Evolutionary conservation across 2,797 vertebrate genomes (phyloP), one percentile per base, ranked within the genome.

Genomic region (Anguilla megastoma): DNA sequence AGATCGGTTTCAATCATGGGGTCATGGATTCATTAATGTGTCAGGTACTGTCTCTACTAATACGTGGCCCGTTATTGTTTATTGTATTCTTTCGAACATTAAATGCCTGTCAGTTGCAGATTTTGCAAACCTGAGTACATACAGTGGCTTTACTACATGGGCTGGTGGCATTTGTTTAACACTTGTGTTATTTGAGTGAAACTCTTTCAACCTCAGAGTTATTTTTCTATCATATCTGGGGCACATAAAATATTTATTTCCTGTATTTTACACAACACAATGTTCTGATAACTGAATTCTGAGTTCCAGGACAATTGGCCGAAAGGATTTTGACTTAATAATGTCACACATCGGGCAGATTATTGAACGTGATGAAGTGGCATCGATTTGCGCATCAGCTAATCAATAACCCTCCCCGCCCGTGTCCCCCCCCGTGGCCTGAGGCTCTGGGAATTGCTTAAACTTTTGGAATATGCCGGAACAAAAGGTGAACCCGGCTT

Each of bases 311-410:
- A 45, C 16, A 79, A 79, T 45, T 79, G 1, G 33, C 48, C 24
- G 12, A n/a, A 83, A 56, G 2, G 45, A 79, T 41, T 82, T 84
- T 54, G 83, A 54, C 27, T 56, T 84, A 2, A 84, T 56, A 84
- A 36, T 84, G 83, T 58, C 52, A 84, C 52, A 50, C 83, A 30
- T 84, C 50, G 18, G 83, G 83, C 50, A 84, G 10, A 84, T 84
- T 84, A 84, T 84, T 54, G 83, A 90, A 88, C 85, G 85, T 79
- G 88, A 87, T 74, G 80, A 89, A 85, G 69, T 41, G 79, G n/a
- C 88, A 91, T 90, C 36, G 89, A 91, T 91, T 91, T 54, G 48
- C 88, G 85, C 21, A 50, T 87, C 90, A 88, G 86, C 66, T 54
- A 76, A 88, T 91, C 90, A 90, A 90, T 91, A 87, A 79, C 86